Evolutionary conservation across 2,797 vertebrate species (phyloP).

Genomic region (Bryconaethiops microstoma): DNA sequence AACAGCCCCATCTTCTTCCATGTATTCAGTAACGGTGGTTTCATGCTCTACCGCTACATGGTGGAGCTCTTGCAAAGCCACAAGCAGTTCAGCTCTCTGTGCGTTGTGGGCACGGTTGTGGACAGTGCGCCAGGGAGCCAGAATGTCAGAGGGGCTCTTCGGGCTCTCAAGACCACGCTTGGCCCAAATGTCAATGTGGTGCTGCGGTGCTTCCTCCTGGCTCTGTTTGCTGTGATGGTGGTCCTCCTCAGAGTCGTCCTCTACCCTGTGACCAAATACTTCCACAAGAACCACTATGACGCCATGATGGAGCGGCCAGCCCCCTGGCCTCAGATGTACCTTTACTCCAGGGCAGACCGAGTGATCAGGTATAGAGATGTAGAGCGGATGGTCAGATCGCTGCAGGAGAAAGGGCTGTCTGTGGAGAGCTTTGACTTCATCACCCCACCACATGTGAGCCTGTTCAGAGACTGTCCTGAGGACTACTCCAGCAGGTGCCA

Average conservation of each 20-base stretch:
- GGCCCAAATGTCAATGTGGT: slow-evolving; percentile 71
- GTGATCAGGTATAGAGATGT: slow-evolving; percentile 84
- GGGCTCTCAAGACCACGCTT: slow-evolving; percentile 83
- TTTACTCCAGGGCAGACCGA: slow-evolving; percentile 87
- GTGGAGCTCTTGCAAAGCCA: slow-evolving; percentile 82
- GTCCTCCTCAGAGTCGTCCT: slow-evolving; percentile 82
- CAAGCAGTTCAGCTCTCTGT: slow-evolving; percentile 79
- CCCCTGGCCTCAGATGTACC: slow-evolving; percentile 89
- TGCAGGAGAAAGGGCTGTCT: slow-evolving; percentile 74
- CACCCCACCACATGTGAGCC: slow-evolving; percentile 86
- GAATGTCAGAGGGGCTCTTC: slow-evolving; percentile 83
- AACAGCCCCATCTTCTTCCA: slow-evolving; percentile 91
- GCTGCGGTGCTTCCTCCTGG: slow-evolving; percentile 80
- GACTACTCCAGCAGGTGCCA: slow-evolving; percentile 83
- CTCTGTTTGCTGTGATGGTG: slow-evolving; percentile 79
- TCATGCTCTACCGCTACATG: slow-evolving; percentile 94
- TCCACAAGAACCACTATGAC: slow-evolving; percentile 90
- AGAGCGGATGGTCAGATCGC: slow-evolving; percentile 75
- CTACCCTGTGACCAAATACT: slow-evolving; percentile 86
- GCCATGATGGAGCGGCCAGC: slow-evolving; percentile 81
- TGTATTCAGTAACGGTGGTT: slow-evolving; percentile 93
- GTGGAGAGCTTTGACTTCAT: slow-evolving; percentile 86
- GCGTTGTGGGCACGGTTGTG: slow-evolving; percentile 84
- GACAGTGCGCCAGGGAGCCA: slow-evolving; percentile 90
- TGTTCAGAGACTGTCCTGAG: slow-evolving; percentile 84